These are phyloP conservation scores for Aspidoscelis tigris DNA, from an alignment of 2,113 vertebrate genomes.

Conservation along the genomic window DNA sequence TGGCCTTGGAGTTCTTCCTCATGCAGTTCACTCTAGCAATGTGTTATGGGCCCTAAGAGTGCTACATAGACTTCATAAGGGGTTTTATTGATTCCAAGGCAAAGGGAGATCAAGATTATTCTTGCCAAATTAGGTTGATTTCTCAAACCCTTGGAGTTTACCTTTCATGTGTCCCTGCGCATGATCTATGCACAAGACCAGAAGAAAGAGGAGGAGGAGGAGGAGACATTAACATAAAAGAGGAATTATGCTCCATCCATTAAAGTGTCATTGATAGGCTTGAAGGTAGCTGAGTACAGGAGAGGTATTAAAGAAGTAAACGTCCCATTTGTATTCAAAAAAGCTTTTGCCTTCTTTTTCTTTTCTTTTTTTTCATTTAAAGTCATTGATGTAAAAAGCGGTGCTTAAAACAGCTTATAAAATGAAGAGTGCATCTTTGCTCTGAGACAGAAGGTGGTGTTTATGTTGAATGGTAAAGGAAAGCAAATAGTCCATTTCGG, in stretches of 20 bases:
- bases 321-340: conserved; percentile 75
- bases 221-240: conserved; percentile 25
- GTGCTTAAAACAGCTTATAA: conserved; percentile 63
- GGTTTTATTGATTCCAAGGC: no score
- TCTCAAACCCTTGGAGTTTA: conserved; percentile 48
- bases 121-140: background rate
- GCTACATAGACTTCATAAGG: no score
- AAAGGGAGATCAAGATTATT: background rate
- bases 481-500: conserved; percentile 54
- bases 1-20: no score
- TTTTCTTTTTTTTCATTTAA: conserved; percentile 44
- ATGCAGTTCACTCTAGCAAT: no score
- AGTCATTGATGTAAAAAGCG: conserved; percentile 63
- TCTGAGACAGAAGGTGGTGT: conserved; percentile 44
- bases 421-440: conserved; percentile 46
- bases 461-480: conserved; percentile 44
- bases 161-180: conserved; percentile 49
- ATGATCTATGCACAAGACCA: conserved; percentile 54
- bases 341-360: conserved; percentile 37
- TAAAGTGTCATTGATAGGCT: conserved; percentile 65
- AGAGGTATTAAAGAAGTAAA: conserved; percentile 68
- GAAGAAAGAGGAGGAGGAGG: conserved; percentile 53
- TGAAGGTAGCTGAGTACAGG: conserved; percentile 61
- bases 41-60: no score
- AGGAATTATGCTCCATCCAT: conserved; percentile 57